Evolutionary conservation across 2,113 vertebrate species (phyloP).

Genomic region (Psittacara wagleri): DNA sequence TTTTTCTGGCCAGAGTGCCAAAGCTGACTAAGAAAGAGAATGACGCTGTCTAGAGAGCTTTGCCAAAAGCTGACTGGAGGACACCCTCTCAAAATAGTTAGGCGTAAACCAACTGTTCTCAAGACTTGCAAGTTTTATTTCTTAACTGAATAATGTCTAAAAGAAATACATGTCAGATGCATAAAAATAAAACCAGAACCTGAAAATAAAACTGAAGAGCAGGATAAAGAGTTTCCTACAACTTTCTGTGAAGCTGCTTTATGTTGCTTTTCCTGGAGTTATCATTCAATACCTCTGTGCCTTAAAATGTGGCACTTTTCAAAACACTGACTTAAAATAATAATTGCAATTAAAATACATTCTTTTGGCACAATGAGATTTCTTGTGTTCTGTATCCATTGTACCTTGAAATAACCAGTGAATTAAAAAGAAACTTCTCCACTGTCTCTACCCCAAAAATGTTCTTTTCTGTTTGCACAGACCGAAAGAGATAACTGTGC

Average conservation of each 20-base stretch:
- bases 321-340: not conserved
- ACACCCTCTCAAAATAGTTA: not conserved
- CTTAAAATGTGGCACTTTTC: not conserved
- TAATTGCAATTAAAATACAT: not conserved
- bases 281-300: not conserved
- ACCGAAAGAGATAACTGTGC: not conserved
- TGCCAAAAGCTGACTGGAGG: not conserved
- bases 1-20: not conserved
- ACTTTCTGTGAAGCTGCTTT: not conserved
- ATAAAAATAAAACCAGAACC: not conserved
- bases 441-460: not conserved
- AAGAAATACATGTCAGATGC: not conserved
- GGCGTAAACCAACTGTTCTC: not conserved
- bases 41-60: not conserved
- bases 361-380: not conserved
- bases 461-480: not conserved
- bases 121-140: not conserved
- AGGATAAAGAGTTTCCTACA: not conserved
- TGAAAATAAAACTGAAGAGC: not conserved
- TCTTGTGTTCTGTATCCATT: not conserved
- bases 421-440: not conserved
- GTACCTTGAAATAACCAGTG: not conserved
- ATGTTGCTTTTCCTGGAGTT: not conserved
- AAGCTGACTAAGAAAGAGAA: not conserved
- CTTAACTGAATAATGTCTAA: not conserved